Percentiles rank a stretch among this genome's conserved stretches.
Conservation (phyloP, 2,888 invertebrate species). For the Alloscopus bannaensis region DNA sequence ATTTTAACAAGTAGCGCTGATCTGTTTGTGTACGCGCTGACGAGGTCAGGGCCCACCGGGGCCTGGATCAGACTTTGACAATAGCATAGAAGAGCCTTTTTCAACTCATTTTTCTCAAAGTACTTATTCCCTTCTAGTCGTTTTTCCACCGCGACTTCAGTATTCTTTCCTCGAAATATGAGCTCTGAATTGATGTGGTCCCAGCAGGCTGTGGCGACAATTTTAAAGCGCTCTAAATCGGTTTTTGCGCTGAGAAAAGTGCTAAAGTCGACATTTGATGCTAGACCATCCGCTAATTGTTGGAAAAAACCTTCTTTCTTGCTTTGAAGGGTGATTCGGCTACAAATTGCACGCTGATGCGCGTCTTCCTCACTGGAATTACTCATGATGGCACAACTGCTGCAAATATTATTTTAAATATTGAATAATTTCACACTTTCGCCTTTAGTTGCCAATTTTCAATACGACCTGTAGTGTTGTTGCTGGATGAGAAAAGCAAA, state of each 20-base stretch:
- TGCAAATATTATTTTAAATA: conserved; percentile 9
- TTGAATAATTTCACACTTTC: too few species aligned
- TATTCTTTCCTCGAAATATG: conserved; percentile 72
- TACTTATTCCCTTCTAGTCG: conserved; percentile 81
- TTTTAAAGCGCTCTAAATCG: conserved; percentile 68
- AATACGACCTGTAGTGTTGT: too few species aligned
- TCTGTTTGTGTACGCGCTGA: conserved; percentile 82
- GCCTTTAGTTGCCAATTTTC: too few species aligned
- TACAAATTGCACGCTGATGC: conserved; percentile 82
- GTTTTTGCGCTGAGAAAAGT: conserved; percentile 61
- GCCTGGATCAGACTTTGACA: conserved; percentile 86
- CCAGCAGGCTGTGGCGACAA: conserved; percentile 65
- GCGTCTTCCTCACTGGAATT: conserved; percentile 38
- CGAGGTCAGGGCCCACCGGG: conserved; percentile 81
- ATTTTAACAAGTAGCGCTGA: conserved; percentile 81
- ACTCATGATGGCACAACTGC: neutral
- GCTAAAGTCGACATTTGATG: conserved; percentile 60
- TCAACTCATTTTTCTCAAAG: conserved; percentile 78
- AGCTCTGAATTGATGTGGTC: conserved; percentile 67
- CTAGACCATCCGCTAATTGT: conserved; percentile 81
- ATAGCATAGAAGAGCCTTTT: conserved; percentile 80
- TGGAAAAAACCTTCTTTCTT: conserved; percentile 86
- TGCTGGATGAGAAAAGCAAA: too few species aligned
- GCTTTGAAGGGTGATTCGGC: conserved; percentile 85
- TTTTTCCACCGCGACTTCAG: conserved; percentile 79